Percentiles rank a stretch among this genome's conserved stretches.
Evolutionary conservation across 2,797 vertebrate species (phyloP).

Genomic region (Syngnathus acus): DNA sequence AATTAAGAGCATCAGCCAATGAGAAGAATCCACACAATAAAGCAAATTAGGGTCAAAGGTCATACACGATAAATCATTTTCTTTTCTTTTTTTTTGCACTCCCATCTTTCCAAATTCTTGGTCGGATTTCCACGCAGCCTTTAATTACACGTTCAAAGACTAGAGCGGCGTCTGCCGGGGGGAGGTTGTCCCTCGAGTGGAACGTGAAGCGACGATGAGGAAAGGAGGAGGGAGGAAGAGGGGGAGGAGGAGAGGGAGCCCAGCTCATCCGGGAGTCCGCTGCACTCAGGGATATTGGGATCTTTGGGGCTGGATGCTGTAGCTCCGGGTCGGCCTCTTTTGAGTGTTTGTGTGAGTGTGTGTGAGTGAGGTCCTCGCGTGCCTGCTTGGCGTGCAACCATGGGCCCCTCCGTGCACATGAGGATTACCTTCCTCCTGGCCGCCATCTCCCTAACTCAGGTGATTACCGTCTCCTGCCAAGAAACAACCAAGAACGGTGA

Average conservation of each 20-base stretch:
- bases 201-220: constrained; percentile 31
- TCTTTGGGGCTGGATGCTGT: constrained; percentile 49
- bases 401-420: constrained; percentile 42
- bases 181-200: constrained; percentile 33
- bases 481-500: constrained; percentile 61
- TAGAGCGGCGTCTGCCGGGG: constrained; percentile 10
- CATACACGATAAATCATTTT: neutral
- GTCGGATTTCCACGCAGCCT: constrained; percentile 33
- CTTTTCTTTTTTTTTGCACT: no score
- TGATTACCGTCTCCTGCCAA: constrained; percentile 60
- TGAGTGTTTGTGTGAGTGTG: constrained; percentile 23
- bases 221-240: constrained; percentile 32
- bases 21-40: neutral
- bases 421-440: constrained; percentile 62
- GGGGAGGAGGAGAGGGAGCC: constrained; percentile 27
- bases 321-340: constrained; percentile 23
- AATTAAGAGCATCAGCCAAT: neutral
- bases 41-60: neutral
- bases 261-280: constrained; percentile 41
- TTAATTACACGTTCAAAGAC: constrained; percentile 46
- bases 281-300: constrained; percentile 53
- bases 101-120: constrained; percentile 11
- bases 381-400: constrained; percentile 46
- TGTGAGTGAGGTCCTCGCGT: constrained; percentile 39
- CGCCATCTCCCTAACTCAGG: constrained; percentile 56